phyloP scores from a whole-genome alignment of 2,797 vertebrate genomes.

The Poecilia velifera region DNA sequence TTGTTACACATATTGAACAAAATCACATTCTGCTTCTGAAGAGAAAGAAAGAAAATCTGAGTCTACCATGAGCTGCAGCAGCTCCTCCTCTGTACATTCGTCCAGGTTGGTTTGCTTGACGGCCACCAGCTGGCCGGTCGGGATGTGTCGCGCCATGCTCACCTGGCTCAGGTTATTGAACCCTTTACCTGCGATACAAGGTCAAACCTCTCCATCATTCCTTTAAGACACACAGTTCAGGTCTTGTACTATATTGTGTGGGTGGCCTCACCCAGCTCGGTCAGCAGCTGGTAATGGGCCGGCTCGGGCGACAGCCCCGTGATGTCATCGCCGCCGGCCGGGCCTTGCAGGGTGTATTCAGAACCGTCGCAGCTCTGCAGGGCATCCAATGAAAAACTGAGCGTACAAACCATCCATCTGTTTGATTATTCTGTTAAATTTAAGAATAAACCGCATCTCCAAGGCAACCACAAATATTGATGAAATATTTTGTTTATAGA shows the following conservation, averaged over 20 bases:
- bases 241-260: not conserved
- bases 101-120: conserved; percentile 94
- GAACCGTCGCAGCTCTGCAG: conserved; percentile 85
- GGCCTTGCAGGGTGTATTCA: conserved; percentile 80
- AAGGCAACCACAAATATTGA: not conserved
- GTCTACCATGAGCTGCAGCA: conserved; percentile 91
- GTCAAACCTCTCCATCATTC: not conserved
- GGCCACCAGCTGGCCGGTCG: conserved; percentile 89
- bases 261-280: conserved; percentile 89
- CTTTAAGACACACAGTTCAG: not conserved
- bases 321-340: conserved; percentile 79
- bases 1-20: not conserved
- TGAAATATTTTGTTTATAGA: not conserved
- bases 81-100: conserved; percentile 92
- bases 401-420: not conserved
- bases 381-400: conserved; percentile 18
- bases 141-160: conserved; percentile 90
- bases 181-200: conserved; percentile 82
- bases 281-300: conserved; percentile 93
- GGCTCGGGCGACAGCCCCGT: conserved; percentile 83
- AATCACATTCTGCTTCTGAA: not conserved
- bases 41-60: not conserved
- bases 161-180: conserved; percentile 94
- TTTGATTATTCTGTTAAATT: not conserved
- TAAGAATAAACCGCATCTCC: not conserved